A percentile compares a stretch with the other conserved stretches of the same genome.
Conservation (phyloP, 2,888 invertebrate genomes). For the Camponotus fellah region DNA sequence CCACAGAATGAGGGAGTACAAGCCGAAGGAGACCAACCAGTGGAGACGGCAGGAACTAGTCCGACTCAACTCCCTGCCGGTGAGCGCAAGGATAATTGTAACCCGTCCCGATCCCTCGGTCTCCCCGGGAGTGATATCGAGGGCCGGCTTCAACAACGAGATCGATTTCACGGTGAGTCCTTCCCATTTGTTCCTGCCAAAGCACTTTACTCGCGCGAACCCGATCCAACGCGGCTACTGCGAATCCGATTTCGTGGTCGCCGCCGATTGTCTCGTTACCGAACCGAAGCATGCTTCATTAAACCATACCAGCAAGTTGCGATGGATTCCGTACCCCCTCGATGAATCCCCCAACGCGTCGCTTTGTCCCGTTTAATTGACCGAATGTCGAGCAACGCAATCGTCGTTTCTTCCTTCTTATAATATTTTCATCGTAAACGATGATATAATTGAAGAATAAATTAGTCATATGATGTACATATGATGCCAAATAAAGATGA, state of each 20-base stretch:
- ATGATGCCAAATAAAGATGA: too few species aligned
- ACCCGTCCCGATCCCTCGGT: slow-evolving; percentile 60
- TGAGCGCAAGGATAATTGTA: slow-evolving; percentile 79
- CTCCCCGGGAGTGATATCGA: slow-evolving; percentile 51
- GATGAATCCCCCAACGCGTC: neutral
- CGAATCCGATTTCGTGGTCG: slow-evolving; percentile 35
- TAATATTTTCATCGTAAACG: neutral
- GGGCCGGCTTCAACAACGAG: slow-evolving; percentile 67
- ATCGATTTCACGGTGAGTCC: slow-evolving; percentile 78
- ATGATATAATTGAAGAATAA: neutral
- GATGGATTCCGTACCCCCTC: slow-evolving; percentile 10
- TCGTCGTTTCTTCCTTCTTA: neutral
- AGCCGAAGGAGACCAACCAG: slow-evolving; percentile 58
- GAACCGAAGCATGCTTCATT: slow-evolving; percentile 37
- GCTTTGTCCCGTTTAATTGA: slow-evolving; percentile 43
- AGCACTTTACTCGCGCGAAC: slow-evolving; percentile 36
- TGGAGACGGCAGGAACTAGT: slow-evolving; percentile 72
- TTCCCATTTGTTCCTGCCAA: slow-evolving; percentile 46
- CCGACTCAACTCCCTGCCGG: slow-evolving; percentile 77
- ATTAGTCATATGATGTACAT: neutral
- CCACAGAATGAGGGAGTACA: slow-evolving; percentile 54
- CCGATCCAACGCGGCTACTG: slow-evolving; percentile 13
- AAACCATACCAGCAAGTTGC: slow-evolving; percentile 27
- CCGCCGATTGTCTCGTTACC: slow-evolving; percentile 45
- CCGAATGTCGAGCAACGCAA: neutral